Conservation (phyloP, 2,888 invertebrate genomes). For the Keiferia lycopersicella region DNA sequence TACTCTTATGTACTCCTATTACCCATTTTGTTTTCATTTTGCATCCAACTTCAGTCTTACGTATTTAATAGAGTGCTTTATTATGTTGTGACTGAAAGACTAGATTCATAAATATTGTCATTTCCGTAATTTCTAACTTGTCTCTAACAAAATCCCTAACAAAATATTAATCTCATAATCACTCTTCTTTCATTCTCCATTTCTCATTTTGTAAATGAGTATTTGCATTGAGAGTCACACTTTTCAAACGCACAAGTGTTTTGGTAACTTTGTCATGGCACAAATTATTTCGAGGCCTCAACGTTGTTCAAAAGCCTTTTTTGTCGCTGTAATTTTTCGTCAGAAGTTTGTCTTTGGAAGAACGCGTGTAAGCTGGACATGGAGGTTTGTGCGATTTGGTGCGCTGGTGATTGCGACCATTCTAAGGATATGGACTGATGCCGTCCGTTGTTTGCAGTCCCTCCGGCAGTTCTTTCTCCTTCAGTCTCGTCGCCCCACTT, state of each 20-base stretch:
- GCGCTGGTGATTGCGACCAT: conserved; percentile 84
- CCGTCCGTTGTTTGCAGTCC: conserved; percentile 69
- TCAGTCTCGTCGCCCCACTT: conserved; percentile 86
- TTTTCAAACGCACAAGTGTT: conserved; percentile 37
- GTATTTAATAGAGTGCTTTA: conserved; percentile 45
- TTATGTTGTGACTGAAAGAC: conserved; percentile 60
- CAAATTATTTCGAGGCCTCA: conserved; percentile 56
- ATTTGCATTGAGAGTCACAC: not conserved
- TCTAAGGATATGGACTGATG: conserved; percentile 89
- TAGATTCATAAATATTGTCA: conserved; percentile 65
- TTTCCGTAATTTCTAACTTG: conserved; percentile 36
- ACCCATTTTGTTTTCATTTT: not conserved
- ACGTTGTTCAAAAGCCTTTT: conserved; percentile 54
- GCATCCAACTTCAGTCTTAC: conserved; percentile 56
- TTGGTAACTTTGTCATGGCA: conserved; percentile 78
- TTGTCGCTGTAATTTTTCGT: conserved; percentile 70
- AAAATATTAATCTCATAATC: conserved; percentile 61
- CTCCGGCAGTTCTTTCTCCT: conserved; percentile 76
- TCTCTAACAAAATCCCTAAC: conserved; percentile 22
- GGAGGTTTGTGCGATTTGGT: conserved; percentile 87
- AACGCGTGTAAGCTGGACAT: conserved; percentile 91
- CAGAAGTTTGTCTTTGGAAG: conserved; percentile 84
- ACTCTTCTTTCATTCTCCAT: not conserved
- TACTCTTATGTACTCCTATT: conserved; percentile 23
- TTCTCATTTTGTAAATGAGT: not conserved